Evolutionary conservation across 2,113 vertebrate genomes (phyloP), one percentile per base, ranked within the genome.

Genomic region (Phyllopteryx taeniolatus): DNA sequence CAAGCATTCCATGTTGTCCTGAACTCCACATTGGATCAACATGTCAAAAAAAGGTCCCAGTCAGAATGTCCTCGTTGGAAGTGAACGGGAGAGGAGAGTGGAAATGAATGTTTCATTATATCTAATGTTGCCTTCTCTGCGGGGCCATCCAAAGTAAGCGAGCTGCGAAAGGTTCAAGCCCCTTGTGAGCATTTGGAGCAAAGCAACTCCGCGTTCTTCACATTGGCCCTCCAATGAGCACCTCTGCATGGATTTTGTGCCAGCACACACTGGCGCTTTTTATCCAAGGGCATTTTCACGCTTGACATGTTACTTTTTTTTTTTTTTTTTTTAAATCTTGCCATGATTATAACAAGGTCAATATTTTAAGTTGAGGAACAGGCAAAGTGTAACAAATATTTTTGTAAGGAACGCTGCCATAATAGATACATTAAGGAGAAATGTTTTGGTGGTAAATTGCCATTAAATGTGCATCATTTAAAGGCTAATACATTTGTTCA

Each of bases 41-140:
- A 64, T 75, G 64, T 54, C 81, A 91, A 91, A 90, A 92, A 65
- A 35, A 20, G 91, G 88, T 92, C 92, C 92, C 92, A 94, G 78
- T 86, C 82, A 89, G 91, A 93, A 90, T 93, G 91, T 91, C 92
- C 91, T 89, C 88, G 85, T 88, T 93, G 88, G 92, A 93, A 92
- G 94, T 85, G 70, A 83, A 75, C 27, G 76, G 80, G 80, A 70
- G 78, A 67, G 74, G 72, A 81, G 86, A 76, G 76, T 88, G 82
- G 82, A 83, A 94, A 90, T 97, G 94, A 97, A 96, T 96, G 95
- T 95, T 93, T 94, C 94, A 94, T 95, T 97, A 95, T 96, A 95
- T 94, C 94, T 95, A 90, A 91, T 95, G 94, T 95, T 96, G 95
- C 95, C 91, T 96, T 96, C 95, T 94, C 94, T 94, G 75, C 93